Conservation (phyloP, 2,797 vertebrate genomes). For the Cossypha heuglini region DNA sequence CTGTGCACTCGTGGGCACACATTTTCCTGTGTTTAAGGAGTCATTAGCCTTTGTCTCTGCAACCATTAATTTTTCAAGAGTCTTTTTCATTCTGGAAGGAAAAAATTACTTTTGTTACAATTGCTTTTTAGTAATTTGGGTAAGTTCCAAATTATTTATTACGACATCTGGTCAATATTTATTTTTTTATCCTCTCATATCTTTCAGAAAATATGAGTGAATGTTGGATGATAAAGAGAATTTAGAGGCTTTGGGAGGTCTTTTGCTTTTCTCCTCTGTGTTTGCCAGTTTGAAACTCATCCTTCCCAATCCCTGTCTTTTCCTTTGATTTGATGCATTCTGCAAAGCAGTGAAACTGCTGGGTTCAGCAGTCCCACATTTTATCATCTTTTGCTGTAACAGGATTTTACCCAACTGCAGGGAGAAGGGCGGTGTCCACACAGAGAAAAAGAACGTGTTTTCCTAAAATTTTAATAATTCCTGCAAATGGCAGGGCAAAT, state of each 20-base stretch:
- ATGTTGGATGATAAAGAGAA: neutral
- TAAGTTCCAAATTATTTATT: conserved; percentile 17
- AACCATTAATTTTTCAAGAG: conserved; percentile 5
- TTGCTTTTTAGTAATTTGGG: conserved; percentile 7
- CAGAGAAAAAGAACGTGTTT: neutral
- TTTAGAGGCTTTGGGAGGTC: neutral
- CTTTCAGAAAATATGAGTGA: neutral
- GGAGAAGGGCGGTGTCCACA: neutral
- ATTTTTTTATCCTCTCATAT: neutral
- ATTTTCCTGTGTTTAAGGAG: neutral
- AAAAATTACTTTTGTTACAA: neutral
- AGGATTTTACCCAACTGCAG: neutral
- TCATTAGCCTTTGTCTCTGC: conserved; percentile 9
- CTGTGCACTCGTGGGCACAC: neutral
- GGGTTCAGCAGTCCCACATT: neutral
- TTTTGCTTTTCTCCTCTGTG: neutral
- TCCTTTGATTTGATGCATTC: neutral
- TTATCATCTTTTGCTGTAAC: neutral
- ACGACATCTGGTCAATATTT: neutral
- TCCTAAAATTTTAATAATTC: neutral
- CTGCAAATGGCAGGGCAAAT: neutral
- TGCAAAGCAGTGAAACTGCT: neutral
- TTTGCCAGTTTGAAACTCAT: neutral
- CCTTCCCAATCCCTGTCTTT: neutral
- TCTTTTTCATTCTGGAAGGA: neutral